Conservation (phyloP, 2,113 vertebrate genomes). For the Stegostoma tigrinum region DNA sequence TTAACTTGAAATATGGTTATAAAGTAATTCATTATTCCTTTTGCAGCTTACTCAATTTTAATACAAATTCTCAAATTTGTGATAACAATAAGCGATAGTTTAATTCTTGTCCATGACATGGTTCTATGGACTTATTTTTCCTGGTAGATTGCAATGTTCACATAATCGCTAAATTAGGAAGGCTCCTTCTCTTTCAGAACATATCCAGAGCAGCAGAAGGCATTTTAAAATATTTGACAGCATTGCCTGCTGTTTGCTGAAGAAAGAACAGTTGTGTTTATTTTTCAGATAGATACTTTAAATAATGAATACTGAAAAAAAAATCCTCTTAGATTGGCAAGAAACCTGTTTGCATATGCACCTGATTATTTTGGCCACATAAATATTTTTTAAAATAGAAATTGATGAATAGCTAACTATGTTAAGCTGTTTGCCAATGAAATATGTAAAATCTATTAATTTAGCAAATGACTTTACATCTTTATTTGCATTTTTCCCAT, state of each 20-base stretch:
- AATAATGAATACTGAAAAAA: neutral
- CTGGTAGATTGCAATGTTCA: neutral
- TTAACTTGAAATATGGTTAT: neutral
- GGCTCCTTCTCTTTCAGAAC: neutral
- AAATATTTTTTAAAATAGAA: neutral
- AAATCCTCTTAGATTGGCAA: neutral
- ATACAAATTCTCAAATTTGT: neutral
- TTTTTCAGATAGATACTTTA: neutral
- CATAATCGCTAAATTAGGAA: neutral
- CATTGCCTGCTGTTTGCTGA: neutral
- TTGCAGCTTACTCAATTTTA: neutral
- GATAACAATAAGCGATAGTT: neutral
- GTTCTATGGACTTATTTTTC: neutral
- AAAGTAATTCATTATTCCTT: neutral
- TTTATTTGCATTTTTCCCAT: neutral
- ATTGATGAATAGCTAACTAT: neutral
- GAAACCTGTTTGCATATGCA: neutral
- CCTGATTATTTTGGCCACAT: neutral
- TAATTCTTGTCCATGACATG: neutral
- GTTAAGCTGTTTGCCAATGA: neutral
- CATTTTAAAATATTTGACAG: neutral
- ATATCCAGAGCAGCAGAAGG: neutral
- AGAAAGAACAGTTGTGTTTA: neutral
- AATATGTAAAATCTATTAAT: neutral
- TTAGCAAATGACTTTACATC: neutral